Conservation (phyloP, 2,113 vertebrate genomes). For the Vimba vimba region DNA sequence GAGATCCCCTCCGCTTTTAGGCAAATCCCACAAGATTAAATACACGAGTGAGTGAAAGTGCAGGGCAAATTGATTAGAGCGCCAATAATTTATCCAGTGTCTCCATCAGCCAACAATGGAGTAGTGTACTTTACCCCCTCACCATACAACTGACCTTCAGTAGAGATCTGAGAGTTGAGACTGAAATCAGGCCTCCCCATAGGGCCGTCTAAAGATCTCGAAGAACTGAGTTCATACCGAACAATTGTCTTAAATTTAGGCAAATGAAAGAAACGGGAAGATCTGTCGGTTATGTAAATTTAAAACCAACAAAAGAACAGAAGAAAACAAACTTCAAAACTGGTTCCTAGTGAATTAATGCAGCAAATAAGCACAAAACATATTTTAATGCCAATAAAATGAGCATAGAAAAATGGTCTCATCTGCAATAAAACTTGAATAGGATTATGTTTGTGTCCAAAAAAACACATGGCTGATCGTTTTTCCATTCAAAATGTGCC, state of each 20-base stretch:
- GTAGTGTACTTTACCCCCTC: slow-evolving; percentile 18
- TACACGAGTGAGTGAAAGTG: slow-evolving; percentile 14
- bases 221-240: not conserved
- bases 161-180: slow-evolving; percentile 12
- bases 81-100: slow-evolving; percentile 12
- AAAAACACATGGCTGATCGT: not conserved
- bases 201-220: not conserved
- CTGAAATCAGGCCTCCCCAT: not conserved
- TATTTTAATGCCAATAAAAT: not conserved
- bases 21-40: slow-evolving; percentile 1
- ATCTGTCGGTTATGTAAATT: not conserved
- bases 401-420: not conserved
- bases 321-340: not conserved
- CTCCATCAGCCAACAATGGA: not conserved
- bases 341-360: not conserved
- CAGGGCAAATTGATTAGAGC: slow-evolving; percentile 10
- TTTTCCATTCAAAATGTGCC: slow-evolving; percentile 1
- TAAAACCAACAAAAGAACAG: not conserved
- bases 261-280: not conserved
- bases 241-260: not conserved
- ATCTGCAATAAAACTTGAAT: not conserved
- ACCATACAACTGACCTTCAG: slow-evolving; percentile 19
- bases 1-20: slow-evolving; percentile 1
- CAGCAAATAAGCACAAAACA: not conserved
- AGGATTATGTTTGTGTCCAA: slow-evolving; percentile 7